Conservation (phyloP, 2,113 vertebrate genomes). For the Podarcis muralis region DNA sequence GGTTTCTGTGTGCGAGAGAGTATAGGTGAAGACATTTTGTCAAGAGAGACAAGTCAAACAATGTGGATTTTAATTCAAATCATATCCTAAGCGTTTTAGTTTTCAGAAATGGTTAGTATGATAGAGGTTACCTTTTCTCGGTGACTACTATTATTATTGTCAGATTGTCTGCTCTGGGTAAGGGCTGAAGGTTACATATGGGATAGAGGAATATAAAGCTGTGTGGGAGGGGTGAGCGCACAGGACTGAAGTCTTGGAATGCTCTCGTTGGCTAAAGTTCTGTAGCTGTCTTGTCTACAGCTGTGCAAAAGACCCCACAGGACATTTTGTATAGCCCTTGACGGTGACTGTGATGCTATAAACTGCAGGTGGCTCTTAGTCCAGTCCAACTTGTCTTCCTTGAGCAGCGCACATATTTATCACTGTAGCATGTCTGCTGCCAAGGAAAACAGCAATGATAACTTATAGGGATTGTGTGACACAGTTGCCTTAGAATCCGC, state of each 20-base stretch:
- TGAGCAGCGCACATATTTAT: constrained; percentile 45
- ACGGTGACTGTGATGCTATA: constrained; percentile 61
- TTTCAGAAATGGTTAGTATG: constrained; percentile 83
- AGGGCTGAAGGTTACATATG: constrained; percentile 83
- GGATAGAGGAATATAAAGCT: constrained; percentile 68
- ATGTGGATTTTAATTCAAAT: constrained; percentile 81
- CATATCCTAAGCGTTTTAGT: constrained; percentile 79
- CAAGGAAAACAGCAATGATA: constrained; percentile 76
- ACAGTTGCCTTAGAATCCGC: constrained; percentile 52
- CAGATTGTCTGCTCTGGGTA: constrained; percentile 71
- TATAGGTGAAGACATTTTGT: constrained; percentile 57
- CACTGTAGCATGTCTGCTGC: constrained; percentile 57
- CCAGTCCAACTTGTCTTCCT: constrained; percentile 65
- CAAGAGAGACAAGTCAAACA: constrained; percentile 69
- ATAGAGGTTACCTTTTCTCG: constrained; percentile 75
- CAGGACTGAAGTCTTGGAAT: constrained; percentile 30
- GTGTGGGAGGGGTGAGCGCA: constrained; percentile 64
- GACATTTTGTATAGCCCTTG: constrained; percentile 52
- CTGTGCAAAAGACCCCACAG: constrained; percentile 60
- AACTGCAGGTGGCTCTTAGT: constrained; percentile 80
- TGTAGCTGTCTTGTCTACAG: constrained; percentile 68
- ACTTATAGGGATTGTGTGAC: constrained; percentile 52
- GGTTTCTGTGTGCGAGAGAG: constrained; percentile 15
- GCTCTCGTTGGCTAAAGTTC: constrained; percentile 56
- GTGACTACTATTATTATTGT: constrained; percentile 82